phyloP scores from a whole-genome alignment of 2,797 vertebrate genomes.

The Enteromius mattozi region DNA sequence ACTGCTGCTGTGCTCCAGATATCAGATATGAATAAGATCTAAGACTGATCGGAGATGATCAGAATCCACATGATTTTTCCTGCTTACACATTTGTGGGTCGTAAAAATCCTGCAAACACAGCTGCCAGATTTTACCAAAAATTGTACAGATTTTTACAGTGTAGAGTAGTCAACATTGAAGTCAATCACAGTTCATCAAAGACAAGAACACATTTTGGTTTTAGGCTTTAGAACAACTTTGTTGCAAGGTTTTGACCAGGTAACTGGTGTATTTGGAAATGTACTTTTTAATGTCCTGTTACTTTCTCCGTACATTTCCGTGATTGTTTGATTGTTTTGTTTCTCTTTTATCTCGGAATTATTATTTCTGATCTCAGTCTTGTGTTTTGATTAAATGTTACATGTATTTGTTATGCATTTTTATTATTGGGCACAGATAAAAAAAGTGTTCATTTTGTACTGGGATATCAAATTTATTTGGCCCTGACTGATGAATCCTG shows the following conservation, averaged over 20 bases:
- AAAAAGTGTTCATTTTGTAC: neutral
- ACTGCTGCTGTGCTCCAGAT: no score
- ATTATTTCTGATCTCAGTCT: neutral
- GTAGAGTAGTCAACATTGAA: no score
- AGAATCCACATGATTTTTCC: neutral
- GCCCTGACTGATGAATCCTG: neutral
- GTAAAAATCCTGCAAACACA: neutral
- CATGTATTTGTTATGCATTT: neutral
- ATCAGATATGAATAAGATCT: neutral
- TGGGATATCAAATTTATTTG: no score
- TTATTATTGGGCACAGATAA: neutral
- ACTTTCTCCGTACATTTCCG: neutral
- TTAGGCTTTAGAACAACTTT: no score
- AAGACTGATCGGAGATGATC: neutral
- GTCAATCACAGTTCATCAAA: no score
- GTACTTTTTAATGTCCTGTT: neutral
- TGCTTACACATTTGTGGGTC: neutral
- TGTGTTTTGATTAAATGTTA: neutral
- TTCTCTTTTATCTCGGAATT: neutral
- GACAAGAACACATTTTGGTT: neutral
- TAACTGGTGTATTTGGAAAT: neutral
- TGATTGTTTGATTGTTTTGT: neutral
- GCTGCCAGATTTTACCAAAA: no score
- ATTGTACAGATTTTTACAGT: no score
- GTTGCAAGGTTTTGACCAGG: neutral